Percentiles rank a stretch among this genome's conserved stretches.
phyloP scores from a whole-genome alignment of 2,888 invertebrate genomes.

The Ophion ventricosus region DNA sequence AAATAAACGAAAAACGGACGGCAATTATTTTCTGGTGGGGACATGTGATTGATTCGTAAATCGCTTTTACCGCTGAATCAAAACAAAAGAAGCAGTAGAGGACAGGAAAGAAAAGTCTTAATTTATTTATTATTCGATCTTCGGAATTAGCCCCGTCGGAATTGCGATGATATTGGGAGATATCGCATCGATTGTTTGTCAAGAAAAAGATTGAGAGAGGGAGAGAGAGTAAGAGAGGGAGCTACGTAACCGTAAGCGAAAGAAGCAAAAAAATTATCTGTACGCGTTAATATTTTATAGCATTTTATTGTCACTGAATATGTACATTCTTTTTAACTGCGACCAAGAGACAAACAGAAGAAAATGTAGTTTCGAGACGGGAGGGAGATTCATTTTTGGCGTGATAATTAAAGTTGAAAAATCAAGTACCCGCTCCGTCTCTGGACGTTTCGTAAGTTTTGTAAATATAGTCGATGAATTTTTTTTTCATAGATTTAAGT shows the following conservation, averaged over 20 bases:
- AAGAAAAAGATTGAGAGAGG: not conserved
- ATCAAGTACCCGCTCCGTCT: conserved; percentile 10
- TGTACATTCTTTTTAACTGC: conserved; percentile 67
- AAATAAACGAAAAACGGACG: conserved; percentile 54
- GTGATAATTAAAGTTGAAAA: conserved; percentile 14
- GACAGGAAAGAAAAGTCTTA: conserved; percentile 66
- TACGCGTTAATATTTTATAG: conserved; percentile 65
- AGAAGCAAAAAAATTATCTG: conserved; percentile 1
- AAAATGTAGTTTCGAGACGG: conserved; percentile 25
- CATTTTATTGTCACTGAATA: conserved; percentile 63
- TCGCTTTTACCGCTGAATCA: conserved; percentile 72
- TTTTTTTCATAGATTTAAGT: conserved; percentile 49
- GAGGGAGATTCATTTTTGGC: conserved; percentile 5
- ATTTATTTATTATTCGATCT: conserved; percentile 75
- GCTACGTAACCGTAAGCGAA: not conserved
- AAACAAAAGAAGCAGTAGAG: conserved; percentile 58
- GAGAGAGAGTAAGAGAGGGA: too few species aligned
- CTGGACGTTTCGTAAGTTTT: conserved; percentile 51
- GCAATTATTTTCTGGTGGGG: conserved; percentile 61
- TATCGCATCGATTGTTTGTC: conserved; percentile 11
- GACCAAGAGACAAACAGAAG: conserved; percentile 44
- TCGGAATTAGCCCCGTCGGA: conserved; percentile 14
- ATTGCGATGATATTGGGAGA: not conserved
- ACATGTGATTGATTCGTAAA: conserved; percentile 61
- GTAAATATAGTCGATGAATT: conserved; percentile 64